Evolutionary conservation across 2,113 vertebrate genomes (phyloP), one percentile per base, ranked within the genome.

Genomic region (Cyanistes caeruleus): DNA sequence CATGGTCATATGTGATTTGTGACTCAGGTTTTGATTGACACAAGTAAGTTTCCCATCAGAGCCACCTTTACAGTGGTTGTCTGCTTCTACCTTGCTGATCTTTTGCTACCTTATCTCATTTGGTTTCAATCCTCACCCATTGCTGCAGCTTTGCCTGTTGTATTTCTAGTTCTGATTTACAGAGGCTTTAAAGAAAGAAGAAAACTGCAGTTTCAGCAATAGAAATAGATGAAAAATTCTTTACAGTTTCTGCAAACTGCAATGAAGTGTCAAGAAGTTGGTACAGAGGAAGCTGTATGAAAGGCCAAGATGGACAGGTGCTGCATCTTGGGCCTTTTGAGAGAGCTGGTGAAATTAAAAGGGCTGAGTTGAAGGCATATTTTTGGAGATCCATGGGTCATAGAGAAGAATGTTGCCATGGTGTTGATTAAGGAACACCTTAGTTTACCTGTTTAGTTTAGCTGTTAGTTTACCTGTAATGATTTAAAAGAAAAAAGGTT

Each of bases 1-100:
- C 0, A 0, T 72, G 56, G 20, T 8, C 0, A 0, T 39, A 43
- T 0, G 0, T 64, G 48, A 18, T 8, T 41, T 46, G 22, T 56
- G n/a, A 49, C 25, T 65, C 1, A 0, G 8, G 44, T 68, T 78
- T 80, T 35, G 15, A 21, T 60, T 65, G 53, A 41, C 37, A 75
- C 23, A 9, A 30, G 18, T 33, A 28, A 44, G 15, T 14, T 59
- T 75, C 37, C 24, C 44, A 22, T 13, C 25, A 53, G 59, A 69
- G 9, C 20, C 24, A 41, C 53, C 7, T 80, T 65, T 21, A 10
- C 0, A 3, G 23, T 33, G 20, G 7, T 64, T 37, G 30, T 87
- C 30, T 67, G 14, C 63, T 73, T 89, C 56, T 84, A 7, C 23
- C 35, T 65, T 65, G 18, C 10, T 77, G 11, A 67, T 33, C 33